phyloP scores from a whole-genome alignment of 2,113 vertebrate species.

The Mungos mungo region DNA sequence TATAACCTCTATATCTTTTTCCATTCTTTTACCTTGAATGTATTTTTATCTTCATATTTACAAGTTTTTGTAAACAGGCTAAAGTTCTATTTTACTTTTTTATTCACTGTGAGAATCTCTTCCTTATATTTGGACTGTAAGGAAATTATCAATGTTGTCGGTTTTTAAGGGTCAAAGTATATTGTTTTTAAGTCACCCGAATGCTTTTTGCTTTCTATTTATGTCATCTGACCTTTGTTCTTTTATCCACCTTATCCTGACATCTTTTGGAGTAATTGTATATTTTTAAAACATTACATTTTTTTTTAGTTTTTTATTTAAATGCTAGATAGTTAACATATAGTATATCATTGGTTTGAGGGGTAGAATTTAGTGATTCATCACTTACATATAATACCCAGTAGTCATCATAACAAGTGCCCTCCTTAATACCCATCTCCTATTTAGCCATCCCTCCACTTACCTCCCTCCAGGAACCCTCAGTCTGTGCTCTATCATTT shows the following conservation, averaged over 20 bases:
- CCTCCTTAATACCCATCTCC: too few species aligned
- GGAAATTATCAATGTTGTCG: not conserved
- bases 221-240: not conserved
- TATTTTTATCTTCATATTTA: not conserved
- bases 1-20: not conserved
- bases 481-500: not conserved
- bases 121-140: not conserved
- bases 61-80: not conserved
- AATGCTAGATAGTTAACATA: too few species aligned
- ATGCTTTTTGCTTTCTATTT: not conserved
- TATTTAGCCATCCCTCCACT: too few species aligned
- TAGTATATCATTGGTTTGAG: too few species aligned
- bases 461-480: too few species aligned
- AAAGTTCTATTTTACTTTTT: not conserved
- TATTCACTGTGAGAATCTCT: not conserved
- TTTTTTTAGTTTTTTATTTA: too few species aligned
- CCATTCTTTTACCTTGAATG: not conserved
- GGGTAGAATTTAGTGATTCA: too few species aligned
- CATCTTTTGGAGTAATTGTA: not conserved
- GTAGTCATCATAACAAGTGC: too few species aligned
- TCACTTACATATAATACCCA: too few species aligned
- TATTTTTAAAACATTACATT: not conserved
- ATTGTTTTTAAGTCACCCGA: not conserved
- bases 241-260: not conserved
- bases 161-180: not conserved